Percentiles rank a stretch among this genome's conserved stretches.
phyloP scores from a whole-genome alignment of 2,888 invertebrate species.

The Portevinia maculata region DNA sequence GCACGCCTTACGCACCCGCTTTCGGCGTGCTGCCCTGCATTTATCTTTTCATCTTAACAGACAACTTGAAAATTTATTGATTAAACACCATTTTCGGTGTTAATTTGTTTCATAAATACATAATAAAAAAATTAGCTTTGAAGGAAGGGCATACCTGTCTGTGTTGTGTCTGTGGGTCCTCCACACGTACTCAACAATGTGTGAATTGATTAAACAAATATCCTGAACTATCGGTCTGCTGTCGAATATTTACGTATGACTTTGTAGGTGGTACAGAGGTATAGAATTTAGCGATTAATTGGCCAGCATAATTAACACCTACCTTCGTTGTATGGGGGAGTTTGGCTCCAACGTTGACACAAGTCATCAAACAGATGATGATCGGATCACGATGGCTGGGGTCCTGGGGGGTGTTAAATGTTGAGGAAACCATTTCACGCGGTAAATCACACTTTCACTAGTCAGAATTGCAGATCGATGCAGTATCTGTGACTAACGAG shows the following conservation, averaged over 20 bases:
- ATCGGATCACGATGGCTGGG: conserved; percentile 7
- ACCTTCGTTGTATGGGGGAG: not conserved
- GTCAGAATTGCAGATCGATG: conserved; percentile 12
- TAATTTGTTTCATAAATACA: conserved; percentile 16
- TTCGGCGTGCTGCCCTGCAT: too few species aligned
- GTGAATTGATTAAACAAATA: conserved; percentile 42
- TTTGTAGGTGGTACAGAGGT: conserved; percentile 22
- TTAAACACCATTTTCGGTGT: conserved; percentile 28
- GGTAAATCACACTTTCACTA: conserved; percentile 34
- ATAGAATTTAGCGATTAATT: conserved; percentile 24
- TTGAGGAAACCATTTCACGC: not conserved
- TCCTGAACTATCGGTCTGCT: conserved; percentile 10
- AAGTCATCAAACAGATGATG: conserved; percentile 26
- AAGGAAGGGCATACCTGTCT: conserved; percentile 32
- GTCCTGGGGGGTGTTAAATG: not conserved
- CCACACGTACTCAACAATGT: not conserved
- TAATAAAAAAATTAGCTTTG: conserved; percentile 12
- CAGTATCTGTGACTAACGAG: too few species aligned
- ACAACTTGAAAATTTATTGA: conserved; percentile 31
- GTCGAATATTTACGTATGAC: not conserved
- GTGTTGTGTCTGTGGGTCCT: conserved; percentile 34
- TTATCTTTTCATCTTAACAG: conserved; percentile 42
- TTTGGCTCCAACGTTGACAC: not conserved
- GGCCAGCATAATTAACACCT: conserved; percentile 35
- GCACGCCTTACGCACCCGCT: too few species aligned